Evolutionary conservation across 2,797 vertebrate genomes (phyloP).

Genomic region (Gadopsis bispinosus): DNA sequence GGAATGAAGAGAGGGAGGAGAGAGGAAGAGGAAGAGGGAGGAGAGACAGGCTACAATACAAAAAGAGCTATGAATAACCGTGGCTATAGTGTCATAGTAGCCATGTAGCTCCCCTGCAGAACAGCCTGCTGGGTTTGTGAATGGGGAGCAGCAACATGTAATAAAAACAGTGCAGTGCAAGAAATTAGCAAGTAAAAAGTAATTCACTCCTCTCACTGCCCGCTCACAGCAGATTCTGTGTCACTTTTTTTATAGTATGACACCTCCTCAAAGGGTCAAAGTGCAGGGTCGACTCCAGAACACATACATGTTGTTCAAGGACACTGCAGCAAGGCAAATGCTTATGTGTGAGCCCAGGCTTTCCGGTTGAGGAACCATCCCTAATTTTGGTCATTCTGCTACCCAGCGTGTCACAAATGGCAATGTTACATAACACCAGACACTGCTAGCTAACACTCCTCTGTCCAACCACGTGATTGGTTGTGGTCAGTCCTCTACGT

Average conservation of each 20-base stretch:
- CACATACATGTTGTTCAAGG: neutral
- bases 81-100: conserved; percentile 57
- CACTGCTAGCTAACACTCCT: conserved; percentile 44
- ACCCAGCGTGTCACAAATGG: conserved; percentile 57
- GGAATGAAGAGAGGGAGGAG: conserved; percentile 66
- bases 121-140: conserved; percentile 53
- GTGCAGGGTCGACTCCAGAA: neutral
- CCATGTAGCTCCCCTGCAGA: conserved; percentile 49
- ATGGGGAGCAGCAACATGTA: conserved; percentile 49
- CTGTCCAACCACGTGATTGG: conserved; percentile 53
- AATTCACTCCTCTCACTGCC: neutral
- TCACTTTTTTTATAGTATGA: neutral
- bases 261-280: conserved; percentile 16
- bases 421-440: conserved; percentile 65
- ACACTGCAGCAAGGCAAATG: conserved; percentile 6
- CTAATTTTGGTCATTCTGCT: conserved; percentile 26
- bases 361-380: conserved; percentile 25
- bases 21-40: conserved; percentile 54
- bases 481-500: conserved; percentile 52
- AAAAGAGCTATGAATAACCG: conserved; percentile 71
- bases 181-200: conserved; percentile 18
- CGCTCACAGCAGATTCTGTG: neutral
- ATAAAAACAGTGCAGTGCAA: conserved; percentile 13
- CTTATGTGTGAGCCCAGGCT: conserved; percentile 3
- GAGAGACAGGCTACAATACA: conserved; percentile 66